phyloP scores from a whole-genome alignment of 2,888 invertebrate species.

The Pollenia griseotomentosa region DNA sequence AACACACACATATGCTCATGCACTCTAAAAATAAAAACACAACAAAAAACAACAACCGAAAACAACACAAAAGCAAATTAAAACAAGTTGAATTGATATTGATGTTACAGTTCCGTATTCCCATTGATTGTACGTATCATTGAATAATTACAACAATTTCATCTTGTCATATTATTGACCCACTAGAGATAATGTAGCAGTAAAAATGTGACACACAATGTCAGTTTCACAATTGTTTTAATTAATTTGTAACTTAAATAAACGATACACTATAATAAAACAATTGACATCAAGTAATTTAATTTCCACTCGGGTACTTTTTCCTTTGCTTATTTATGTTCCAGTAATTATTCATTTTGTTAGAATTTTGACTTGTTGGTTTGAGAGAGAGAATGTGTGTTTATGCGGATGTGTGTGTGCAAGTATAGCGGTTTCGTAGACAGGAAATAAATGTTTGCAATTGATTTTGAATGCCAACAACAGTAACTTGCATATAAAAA shows the following conservation, averaged over 20 bases:
- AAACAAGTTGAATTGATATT: conserved; percentile 67
- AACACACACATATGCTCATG: conserved; percentile 6
- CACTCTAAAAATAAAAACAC: conserved; percentile 33
- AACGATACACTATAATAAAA: neutral
- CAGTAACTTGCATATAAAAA: conserved; percentile 42
- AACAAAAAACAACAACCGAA: conserved; percentile 4
- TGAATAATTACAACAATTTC: conserved; percentile 52
- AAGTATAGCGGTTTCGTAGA: conserved; percentile 57
- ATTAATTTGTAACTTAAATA: neutral
- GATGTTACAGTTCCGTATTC: conserved; percentile 67
- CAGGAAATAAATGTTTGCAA: conserved; percentile 71
- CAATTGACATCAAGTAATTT: neutral
- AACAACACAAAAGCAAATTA: conserved; percentile 4
- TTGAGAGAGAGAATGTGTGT: neutral
- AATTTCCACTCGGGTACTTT: conserved; percentile 42
- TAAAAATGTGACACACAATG: no score
- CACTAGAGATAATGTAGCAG: conserved; percentile 29
- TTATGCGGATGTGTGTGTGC: neutral
- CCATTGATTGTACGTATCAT: conserved; percentile 31
- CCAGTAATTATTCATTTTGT: conserved; percentile 63
- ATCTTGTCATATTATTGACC: conserved; percentile 31
- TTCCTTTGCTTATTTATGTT: conserved; percentile 42
- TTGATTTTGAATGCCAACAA: conserved; percentile 69
- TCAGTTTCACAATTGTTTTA: neutral
- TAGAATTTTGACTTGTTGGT: conserved; percentile 12